Evolutionary conservation across 2,888 invertebrate species (phyloP), one percentile per base, ranked within the genome.

Genomic region (Sinopyrophorus schimmeli): DNA sequence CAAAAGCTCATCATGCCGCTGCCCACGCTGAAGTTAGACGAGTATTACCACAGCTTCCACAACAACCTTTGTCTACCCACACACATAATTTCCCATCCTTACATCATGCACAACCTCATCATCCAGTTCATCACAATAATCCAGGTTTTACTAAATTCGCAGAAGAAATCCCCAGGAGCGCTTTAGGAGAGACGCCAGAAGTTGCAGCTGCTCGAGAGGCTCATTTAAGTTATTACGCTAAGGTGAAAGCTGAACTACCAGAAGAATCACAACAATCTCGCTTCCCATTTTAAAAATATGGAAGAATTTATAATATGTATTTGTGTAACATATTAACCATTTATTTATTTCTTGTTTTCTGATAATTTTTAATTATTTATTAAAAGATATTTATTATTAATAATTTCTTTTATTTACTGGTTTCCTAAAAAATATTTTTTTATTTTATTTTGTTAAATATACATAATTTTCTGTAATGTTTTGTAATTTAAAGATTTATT

Each of bases 161-260:
- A 5, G 62, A 60, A 40, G 60, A 62, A 5, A 57, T 63, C 10
- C 59, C 62, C 10, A 50, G 55, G 16, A 62, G 60, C 34, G 46
- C 54, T n/a, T 42, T 58, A 21, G 63, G 61, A 5, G 64, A 64
- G 42, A 57, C 59, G 12, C 64, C 63, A 3, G 65, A 65, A 51
- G 65, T 67, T 5, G 55, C 58, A 10, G 64, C 60, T 7, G 65
- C 65, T 0, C 56, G 61, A 35, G 43, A 52, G 20, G 61, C 60
- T 3, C 65, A 66, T 54, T 41, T 65, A 6, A 48, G 52, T n/a
- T 54, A 51, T 11, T 48, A 42, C 10, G 46, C 46, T n/a, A 48
- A 47, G 37, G 35, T 53, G 3, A 55, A 39, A 15, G 44, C 53
- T 10, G 10, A 24, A 9, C 41, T 59, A 7, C 59, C 60, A 3